Evolutionary conservation across 2,797 vertebrate genomes (phyloP).

Genomic region (Anas acuta): DNA sequence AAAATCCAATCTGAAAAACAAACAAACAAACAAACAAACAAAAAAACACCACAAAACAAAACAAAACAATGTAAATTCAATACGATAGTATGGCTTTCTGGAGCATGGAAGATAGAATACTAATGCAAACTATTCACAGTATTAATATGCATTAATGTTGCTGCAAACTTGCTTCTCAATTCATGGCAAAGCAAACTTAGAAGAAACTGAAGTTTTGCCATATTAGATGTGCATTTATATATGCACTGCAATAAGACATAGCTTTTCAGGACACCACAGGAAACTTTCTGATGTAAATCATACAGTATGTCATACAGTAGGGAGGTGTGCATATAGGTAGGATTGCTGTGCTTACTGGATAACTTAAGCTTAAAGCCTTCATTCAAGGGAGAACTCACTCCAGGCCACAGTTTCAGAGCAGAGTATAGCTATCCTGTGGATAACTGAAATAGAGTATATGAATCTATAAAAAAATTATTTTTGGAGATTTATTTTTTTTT

Average conservation of each 20-base stretch:
- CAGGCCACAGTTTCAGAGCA: background rate
- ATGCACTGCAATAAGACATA: background rate
- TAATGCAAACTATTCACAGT: background rate
- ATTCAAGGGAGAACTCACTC: background rate
- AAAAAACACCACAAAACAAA: no score
- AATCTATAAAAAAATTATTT: background rate
- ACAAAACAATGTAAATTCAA: background rate
- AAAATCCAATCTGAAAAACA: constrained; percentile 15
- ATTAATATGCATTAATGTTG: constrained; percentile 15
- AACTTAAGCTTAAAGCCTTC: background rate
- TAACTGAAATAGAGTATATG: background rate
- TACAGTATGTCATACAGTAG: rapidly evolving
- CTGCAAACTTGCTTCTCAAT: background rate
- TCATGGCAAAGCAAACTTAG: background rate
- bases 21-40: background rate
- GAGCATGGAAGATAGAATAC: background rate
- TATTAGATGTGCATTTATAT: background rate
- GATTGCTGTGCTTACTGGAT: background rate
- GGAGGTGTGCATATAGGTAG: background rate
- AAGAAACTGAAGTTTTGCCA: background rate
- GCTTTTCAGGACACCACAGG: background rate
- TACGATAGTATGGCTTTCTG: background rate
- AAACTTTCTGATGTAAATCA: background rate
- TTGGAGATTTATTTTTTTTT: background rate
- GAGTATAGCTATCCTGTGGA: background rate